A percentile compares a stretch with the other conserved stretches of the same genome.
Evolutionary conservation across 2,113 vertebrate species (phyloP).

Genomic region (Sterrhoptilus dennistouni): DNA sequence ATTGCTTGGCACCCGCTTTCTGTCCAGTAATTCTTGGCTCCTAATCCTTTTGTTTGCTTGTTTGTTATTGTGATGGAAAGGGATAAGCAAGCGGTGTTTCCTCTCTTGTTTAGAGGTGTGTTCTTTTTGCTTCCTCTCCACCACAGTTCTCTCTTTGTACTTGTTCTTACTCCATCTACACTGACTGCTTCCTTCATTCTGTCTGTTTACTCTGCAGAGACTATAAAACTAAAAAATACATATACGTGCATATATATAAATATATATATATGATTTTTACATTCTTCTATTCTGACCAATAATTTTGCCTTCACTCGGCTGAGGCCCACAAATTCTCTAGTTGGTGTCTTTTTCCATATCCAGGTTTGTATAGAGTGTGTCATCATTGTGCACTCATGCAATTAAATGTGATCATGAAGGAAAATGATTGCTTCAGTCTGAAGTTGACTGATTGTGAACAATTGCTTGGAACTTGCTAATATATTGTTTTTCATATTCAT

Average conservation of each 20-base stretch:
- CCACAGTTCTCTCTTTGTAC: background rate
- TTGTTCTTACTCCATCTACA: background rate
- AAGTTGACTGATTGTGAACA: background rate
- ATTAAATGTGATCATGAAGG: background rate
- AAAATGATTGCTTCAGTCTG: background rate
- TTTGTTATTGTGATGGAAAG: background rate
- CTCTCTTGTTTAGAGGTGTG: background rate
- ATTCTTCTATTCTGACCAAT: background rate
- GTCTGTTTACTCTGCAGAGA: background rate
- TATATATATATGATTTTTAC: background rate
- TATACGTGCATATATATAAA: rapidly evolving
- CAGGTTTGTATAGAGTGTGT: background rate
- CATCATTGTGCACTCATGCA: background rate
- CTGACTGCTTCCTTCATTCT: background rate
- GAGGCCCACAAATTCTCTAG: background rate
- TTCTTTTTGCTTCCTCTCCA: background rate
- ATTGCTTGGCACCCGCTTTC: background rate
- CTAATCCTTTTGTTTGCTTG: background rate
- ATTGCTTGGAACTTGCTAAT: background rate
- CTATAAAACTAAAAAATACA: background rate
- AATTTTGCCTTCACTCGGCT: background rate
- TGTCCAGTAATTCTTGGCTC: background rate
- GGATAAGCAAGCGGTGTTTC: background rate
- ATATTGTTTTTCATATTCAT: background rate
- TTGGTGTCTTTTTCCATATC: background rate